Base-by-base conservation (phyloP, 2,888 invertebrate genomes). In the Drosophila peninsularis region DNA sequence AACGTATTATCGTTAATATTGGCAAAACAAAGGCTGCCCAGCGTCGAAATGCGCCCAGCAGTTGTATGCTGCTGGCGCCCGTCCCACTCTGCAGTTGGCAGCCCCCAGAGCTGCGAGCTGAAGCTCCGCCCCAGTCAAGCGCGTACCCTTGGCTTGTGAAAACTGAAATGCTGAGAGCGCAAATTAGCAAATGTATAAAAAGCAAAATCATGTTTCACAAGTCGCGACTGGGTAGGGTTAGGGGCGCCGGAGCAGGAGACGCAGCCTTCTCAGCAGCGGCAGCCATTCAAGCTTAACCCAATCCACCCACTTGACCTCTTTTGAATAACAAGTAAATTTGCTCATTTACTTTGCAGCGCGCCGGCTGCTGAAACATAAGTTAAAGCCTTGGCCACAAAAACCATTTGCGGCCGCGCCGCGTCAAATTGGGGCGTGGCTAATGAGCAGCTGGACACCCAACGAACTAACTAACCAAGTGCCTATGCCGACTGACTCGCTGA, bases 131-230 rank as follows among this genome's bases (percentile, higher is more conserved):
- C 37, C 0, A 37, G 42, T 39, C 60, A 14, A 17, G 56, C 52
- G 52, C 37, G 56, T 42, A 62, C 61, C 58, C 63, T 74, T 71
- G 64, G 66, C 77, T 61, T 69, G 64, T 71, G 61, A 54, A 32
- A 80, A 83, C 80, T 80, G 75, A 80, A 82, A 82, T 78, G 80
- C 76, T 76, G 67, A 81, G 73, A 76, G 76, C 75, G 82, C 78
- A 82, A 83, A 85, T 83, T 83, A 85, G 82, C 77, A 79, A 84
- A 76, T 80, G 77, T 71, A 85, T 85, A 84, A 82, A 84, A 82
- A 84, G 83, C 79, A 80, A 84, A 84, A 85, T 85, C 85, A 85
- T 84, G 85, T 84, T 84, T 81, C 85, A 85, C 85, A 84, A 82
- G 82, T 82, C 82, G 80, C 79, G 78, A 54, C 64, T 47, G 55